These are phyloP conservation scores for Malurus splendens DNA, from an alignment of 2,797 vertebrate genomes.

Conservation along the genomic window DNA sequence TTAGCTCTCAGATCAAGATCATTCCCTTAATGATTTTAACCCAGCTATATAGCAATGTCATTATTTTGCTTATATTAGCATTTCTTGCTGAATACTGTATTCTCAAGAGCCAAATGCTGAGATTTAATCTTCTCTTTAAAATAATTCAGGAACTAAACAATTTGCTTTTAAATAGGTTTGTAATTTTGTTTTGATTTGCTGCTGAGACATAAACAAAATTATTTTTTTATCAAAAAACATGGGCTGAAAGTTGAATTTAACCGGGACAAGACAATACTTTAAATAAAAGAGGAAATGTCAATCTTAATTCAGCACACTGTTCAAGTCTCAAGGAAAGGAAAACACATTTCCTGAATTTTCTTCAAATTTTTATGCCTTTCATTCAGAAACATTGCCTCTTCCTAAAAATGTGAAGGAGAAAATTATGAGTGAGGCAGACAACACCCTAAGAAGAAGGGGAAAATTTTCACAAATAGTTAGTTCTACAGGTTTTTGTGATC, in stretches of 20 bases:
- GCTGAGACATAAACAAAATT: background rate
- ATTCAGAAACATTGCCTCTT: background rate
- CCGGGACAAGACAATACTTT: background rate
- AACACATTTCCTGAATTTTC: background rate
- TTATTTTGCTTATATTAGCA: slow-evolving; percentile 45
- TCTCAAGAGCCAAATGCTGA: background rate
- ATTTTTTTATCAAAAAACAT: background rate
- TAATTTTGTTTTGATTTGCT: background rate
- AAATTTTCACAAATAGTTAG: background rate
- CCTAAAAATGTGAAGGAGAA: background rate
- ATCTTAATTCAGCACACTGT: background rate
- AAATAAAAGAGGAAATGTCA: background rate
- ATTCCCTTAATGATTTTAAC: background rate
- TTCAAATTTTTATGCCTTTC: background rate
- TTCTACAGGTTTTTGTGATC: background rate
- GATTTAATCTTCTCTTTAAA: slow-evolving; percentile 4
- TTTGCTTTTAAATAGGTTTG: background rate
- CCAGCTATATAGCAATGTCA: background rate
- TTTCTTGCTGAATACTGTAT: slow-evolving; percentile 24
- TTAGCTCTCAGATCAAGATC: slow-evolving; percentile 33
- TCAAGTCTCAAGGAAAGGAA: background rate
- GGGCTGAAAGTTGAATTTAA: background rate
- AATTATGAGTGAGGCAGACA: background rate
- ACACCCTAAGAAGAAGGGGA: background rate
- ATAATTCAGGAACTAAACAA: background rate